phyloP scores from a whole-genome alignment of 1,140 invertebrate genomes.

The Platyscapa corneri region DNA sequence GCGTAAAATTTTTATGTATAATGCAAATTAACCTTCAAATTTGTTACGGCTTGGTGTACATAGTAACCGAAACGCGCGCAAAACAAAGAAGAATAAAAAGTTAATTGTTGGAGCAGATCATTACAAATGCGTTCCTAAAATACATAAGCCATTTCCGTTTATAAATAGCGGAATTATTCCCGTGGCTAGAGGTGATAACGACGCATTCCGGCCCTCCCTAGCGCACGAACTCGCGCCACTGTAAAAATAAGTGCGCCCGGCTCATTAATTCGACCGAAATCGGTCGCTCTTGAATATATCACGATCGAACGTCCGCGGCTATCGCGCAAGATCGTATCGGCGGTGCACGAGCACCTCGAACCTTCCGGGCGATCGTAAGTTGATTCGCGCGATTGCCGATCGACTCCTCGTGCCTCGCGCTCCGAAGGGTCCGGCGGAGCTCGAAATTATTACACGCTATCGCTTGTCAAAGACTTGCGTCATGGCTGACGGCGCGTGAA shows the following conservation, averaged over 20 bases:
- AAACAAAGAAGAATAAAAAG: constrained; percentile 15
- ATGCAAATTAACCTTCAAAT: constrained; percentile 13
- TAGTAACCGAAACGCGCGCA: neutral
- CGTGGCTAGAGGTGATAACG: neutral
- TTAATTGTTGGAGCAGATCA: neutral
- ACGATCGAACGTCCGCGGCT: neutral
- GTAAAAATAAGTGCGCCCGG: too few species aligned
- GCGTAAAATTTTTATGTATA: constrained; percentile 23
- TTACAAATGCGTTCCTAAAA: constrained; percentile 1
- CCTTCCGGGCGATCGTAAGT: neutral
- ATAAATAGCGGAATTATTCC: constrained; percentile 19
- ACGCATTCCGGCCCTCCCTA: neutral
- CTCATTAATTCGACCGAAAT: neutral
- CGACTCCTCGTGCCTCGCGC: neutral
- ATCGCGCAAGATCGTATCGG: constrained; percentile 2
- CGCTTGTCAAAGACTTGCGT: constrained; percentile 83
- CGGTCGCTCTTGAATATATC: neutral
- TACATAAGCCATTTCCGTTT: constrained; percentile 4
- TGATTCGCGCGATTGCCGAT: neutral
- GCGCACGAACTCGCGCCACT: too few species aligned
- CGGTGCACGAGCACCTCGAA: neutral
- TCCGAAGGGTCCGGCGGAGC: neutral
- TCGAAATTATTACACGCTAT: constrained; percentile 3
- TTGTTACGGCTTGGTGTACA: neutral
- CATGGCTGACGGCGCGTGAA: constrained; percentile 64